A percentile compares a stretch with the other conserved stretches of the same genome.
Evolutionary conservation across 2,113 vertebrate species (phyloP).

Genomic region (Microtus pennsylvanicus): DNA sequence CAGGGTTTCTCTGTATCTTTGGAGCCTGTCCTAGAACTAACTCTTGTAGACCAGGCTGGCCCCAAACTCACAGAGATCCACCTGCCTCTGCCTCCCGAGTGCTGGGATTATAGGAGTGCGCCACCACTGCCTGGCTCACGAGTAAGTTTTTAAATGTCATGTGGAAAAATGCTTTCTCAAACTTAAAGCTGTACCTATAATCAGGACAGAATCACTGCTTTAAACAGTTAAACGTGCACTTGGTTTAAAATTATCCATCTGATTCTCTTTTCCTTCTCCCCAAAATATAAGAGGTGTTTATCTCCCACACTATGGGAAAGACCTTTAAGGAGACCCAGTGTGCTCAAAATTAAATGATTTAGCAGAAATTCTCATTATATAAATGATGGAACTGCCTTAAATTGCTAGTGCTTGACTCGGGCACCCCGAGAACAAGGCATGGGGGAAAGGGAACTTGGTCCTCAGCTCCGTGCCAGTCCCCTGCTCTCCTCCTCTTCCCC

Average conservation of each 20-base stretch:
- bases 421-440: not conserved
- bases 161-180: not conserved
- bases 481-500: not conserved
- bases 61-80: too few species aligned
- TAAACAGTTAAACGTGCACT: not conserved
- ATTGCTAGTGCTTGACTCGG: not conserved
- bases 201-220: not conserved
- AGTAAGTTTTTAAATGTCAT: not conserved
- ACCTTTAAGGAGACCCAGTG: not conserved
- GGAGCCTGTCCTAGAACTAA: too few species aligned
- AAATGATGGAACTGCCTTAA: not conserved
- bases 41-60: too few species aligned
- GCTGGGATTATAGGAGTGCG: too few species aligned
- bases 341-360: not conserved
- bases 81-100: too few species aligned
- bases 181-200: not conserved
- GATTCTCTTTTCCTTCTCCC: not conserved
- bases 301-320: constrained; percentile 5
- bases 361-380: not conserved
- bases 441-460: not conserved
- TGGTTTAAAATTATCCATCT: not conserved
- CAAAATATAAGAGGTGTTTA: not conserved
- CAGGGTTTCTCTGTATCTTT: too few species aligned
- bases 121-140: too few species aligned
- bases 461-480: not conserved